Conservation (phyloP, 2,888 invertebrate species). For the Hyposoter dolosus region DNA sequence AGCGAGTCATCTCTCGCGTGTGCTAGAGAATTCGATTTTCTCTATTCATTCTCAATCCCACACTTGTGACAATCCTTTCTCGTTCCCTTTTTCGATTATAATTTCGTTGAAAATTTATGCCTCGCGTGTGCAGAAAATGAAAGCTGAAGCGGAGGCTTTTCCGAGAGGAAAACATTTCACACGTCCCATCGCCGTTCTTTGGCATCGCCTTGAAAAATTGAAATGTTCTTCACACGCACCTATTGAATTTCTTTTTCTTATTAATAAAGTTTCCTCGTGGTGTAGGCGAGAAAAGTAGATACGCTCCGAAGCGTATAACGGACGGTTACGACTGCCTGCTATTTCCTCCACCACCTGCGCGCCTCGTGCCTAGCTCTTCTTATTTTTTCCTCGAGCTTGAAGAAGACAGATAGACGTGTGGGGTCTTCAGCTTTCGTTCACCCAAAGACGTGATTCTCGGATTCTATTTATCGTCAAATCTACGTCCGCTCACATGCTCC, state of each 20-base stretch:
- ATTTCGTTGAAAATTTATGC: constrained; percentile 34
- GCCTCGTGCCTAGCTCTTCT: constrained; percentile 8
- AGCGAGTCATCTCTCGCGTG: constrained; percentile 28
- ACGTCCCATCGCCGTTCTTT: neutral
- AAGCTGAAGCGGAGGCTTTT: neutral
- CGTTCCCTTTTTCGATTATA: constrained; percentile 22
- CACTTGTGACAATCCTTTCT: constrained; percentile 13
- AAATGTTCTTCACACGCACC: constrained; percentile 24
- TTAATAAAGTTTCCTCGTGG: neutral
- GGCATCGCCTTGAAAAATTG: constrained; percentile 18
- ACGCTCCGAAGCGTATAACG: constrained; percentile 13
- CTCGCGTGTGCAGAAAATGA: neutral
- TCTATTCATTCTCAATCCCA: constrained; percentile 42
- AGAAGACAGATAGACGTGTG: constrained; percentile 26
- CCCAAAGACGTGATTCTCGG: constrained; percentile 12
- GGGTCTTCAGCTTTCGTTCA: constrained; percentile 29
- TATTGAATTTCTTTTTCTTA: constrained; percentile 37
- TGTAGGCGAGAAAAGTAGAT: constrained; percentile 25
- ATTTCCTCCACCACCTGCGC: constrained; percentile 52
- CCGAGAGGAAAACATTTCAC: constrained; percentile 9
- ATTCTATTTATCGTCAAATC: constrained; percentile 57
- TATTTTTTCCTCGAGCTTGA: constrained; percentile 18
- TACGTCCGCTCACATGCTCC: constrained; percentile 42
- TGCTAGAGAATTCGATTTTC: constrained; percentile 45
- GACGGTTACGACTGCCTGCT: constrained; percentile 39